A percentile compares a stretch with the other conserved stretches of the same genome.
Evolutionary conservation across 2,888 invertebrate genomes (phyloP).

Genomic region (Drosophila multiciliata): DNA sequence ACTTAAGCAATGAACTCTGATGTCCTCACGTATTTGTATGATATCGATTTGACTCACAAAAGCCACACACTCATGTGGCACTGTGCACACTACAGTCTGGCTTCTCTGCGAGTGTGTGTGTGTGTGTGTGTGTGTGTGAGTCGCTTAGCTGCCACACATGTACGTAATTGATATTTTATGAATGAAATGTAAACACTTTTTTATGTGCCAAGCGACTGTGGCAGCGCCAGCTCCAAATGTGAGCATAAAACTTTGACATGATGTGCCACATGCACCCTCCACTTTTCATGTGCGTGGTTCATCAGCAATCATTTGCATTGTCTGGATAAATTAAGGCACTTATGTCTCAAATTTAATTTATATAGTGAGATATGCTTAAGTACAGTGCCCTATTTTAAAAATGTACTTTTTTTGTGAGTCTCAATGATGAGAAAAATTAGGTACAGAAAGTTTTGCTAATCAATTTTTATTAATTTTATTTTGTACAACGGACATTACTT

Average conservation of each 20-base stretch:
- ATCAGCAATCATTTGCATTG: constrained; percentile 1
- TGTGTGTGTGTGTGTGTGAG: constrained; percentile 24
- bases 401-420: background rate
- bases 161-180: constrained; percentile 81
- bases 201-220: constrained; percentile 53
- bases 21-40: constrained; percentile 77
- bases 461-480: background rate
- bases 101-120: constrained; percentile 1
- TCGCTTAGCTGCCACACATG: constrained; percentile 73
- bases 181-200: constrained; percentile 79
- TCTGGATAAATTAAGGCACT: background rate
- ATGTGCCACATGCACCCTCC: constrained; percentile 40
- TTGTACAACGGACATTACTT: background rate
- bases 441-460: background rate
- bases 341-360: background rate
- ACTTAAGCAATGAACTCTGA: constrained; percentile 77
- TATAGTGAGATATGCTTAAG: background rate
- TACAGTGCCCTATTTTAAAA: background rate
- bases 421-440: background rate
- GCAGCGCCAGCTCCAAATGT: constrained; percentile 13
- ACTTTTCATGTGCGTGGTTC: constrained; percentile 20
- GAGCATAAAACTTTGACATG: constrained; percentile 43
- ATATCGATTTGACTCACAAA: constrained; percentile 77
- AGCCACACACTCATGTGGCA: constrained; percentile 43
- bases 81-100: background rate